phyloP scores from a whole-genome alignment of 2,797 vertebrate species.

The Phylloscopus collybita region DNA sequence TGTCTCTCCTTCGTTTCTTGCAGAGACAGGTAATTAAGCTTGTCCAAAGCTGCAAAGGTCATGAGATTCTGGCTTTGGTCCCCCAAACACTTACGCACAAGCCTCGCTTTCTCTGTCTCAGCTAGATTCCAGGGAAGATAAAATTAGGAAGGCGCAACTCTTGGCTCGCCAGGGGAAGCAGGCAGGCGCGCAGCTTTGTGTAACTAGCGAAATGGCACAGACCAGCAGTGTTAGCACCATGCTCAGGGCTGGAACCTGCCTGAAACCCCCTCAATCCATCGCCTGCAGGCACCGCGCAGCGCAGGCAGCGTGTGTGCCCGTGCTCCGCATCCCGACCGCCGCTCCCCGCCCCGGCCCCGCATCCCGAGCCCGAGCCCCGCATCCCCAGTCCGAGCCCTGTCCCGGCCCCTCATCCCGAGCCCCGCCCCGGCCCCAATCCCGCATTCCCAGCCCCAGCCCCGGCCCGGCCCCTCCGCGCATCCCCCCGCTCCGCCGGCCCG shows the following conservation, averaged over 20 bases:
- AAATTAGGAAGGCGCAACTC: background rate
- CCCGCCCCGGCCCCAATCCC: too few species aligned
- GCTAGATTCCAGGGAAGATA: background rate
- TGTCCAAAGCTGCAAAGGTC: background rate
- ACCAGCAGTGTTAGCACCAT: accelerated
- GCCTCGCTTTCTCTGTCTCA: background rate
- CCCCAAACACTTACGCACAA: background rate
- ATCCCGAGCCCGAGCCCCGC: background rate
- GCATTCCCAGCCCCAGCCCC: background rate
- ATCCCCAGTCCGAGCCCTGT: background rate
- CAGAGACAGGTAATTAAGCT: background rate
- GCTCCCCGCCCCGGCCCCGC: background rate
- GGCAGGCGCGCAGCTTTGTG: background rate
- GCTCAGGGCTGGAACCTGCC: background rate
- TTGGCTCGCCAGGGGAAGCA: background rate
- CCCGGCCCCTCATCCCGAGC: background rate
- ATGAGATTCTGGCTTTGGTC: background rate
- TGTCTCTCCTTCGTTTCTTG: background rate
- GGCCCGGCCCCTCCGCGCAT: background rate
- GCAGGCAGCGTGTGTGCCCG: background rate
- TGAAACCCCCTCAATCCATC: accelerated
- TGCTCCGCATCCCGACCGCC: background rate
- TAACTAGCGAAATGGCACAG: accelerated
- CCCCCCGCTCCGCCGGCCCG: background rate
- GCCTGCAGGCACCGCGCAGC: background rate